Percentiles rank a stretch among this genome's conserved stretches.
These are phyloP conservation scores for Tokudaia muenninki DNA, from an alignment of 2,797 vertebrate genomes.

Conservation along the genomic window DNA sequence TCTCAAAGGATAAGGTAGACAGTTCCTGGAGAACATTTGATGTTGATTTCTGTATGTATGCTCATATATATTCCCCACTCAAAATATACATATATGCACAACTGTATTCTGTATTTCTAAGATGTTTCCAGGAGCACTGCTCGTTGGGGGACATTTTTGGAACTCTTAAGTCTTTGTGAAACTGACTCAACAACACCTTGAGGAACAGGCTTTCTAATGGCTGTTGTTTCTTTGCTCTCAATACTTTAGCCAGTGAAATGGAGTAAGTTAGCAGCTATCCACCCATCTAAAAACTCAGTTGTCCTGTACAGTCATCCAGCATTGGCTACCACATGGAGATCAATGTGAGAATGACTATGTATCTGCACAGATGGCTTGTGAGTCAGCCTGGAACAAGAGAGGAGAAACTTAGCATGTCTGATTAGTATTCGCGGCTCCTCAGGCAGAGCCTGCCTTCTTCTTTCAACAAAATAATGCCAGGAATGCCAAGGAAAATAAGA, in stretches of 20 bases:
- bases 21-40: neutral
- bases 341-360: conserved; percentile 37
- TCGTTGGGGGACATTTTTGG: neutral
- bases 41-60: neutral
- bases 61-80: too few species aligned
- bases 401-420: conserved; percentile 45
- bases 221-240: neutral
- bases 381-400: conserved; percentile 54
- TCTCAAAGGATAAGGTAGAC: neutral
- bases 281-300: neutral
- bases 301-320: neutral
- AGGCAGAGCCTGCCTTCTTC: neutral
- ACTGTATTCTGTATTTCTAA: neutral
- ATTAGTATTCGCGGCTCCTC: conserved; percentile 12
- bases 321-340: neutral
- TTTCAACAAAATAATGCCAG: conserved; percentile 56
- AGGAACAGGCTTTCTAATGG: neutral
- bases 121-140: neutral
- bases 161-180: neutral
- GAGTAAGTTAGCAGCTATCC: neutral
- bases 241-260: neutral
- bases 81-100: neutral
- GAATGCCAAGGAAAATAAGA: conserved; percentile 24
- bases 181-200: neutral
- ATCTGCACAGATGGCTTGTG: conserved; percentile 51